phyloP scores from a whole-genome alignment of 2,888 invertebrate species.

The Cosmorhoe ocellata region DNA sequence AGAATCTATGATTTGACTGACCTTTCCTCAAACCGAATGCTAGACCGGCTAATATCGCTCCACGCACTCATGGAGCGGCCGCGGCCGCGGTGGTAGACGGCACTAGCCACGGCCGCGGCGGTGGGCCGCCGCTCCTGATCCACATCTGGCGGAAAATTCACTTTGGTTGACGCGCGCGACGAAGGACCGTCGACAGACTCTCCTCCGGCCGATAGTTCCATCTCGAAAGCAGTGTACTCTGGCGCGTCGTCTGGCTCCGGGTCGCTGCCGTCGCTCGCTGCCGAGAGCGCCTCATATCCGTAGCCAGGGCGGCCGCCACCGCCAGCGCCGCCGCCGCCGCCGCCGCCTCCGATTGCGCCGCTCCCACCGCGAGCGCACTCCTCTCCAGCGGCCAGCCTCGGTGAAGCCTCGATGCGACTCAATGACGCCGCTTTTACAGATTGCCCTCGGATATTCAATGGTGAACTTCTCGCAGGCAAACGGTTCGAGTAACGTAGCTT shows the following conservation, averaged over 20 bases:
- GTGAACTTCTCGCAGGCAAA: conserved; percentile 63
- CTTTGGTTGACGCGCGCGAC: conserved; percentile 81
- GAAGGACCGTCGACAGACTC: conserved; percentile 72
- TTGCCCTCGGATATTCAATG: conserved; percentile 64
- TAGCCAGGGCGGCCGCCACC: conserved; percentile 75
- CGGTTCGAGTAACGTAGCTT: conserved; percentile 75
- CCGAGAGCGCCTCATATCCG: conserved; percentile 77
- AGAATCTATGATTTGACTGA: conserved; percentile 48
- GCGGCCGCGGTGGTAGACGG: conserved; percentile 78
- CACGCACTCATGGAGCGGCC: conserved; percentile 93
- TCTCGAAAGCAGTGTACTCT: conserved; percentile 71
- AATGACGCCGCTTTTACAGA: conserved; percentile 72
- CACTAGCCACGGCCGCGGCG: conserved; percentile 66
- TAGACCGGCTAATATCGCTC: conserved; percentile 93
- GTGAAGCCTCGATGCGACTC: conserved; percentile 71
- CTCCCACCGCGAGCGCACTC: conserved; percentile 60
- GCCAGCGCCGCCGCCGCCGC: conserved; percentile 62
- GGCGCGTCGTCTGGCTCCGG: conserved; percentile 68
- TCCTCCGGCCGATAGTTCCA: conserved; percentile 71
- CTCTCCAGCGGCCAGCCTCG: conserved; percentile 64
- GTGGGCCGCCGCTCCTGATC: conserved; percentile 75
- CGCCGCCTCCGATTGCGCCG: conserved; percentile 50
- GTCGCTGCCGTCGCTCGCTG: conserved; percentile 76
- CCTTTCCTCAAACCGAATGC: conserved; percentile 91
- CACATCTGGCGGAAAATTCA: conserved; percentile 85